These are phyloP conservation scores for Brachypteracias leptosomus DNA, from an alignment of 2,113 vertebrate genomes.

Conservation along the genomic window DNA sequence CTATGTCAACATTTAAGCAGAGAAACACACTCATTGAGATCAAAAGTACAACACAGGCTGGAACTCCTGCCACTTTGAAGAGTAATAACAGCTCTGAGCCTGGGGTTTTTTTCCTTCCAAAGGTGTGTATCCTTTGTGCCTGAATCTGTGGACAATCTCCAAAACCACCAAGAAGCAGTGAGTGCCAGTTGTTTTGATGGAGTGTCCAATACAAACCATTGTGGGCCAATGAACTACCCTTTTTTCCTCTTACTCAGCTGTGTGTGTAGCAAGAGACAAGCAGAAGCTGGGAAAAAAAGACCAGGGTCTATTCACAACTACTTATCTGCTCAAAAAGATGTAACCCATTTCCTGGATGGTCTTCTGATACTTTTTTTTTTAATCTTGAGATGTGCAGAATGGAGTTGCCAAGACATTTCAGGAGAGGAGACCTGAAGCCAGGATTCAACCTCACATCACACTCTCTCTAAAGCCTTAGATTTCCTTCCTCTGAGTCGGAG, in stretches of 20 bases:
- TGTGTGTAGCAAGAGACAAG: background rate
- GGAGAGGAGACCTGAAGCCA: background rate
- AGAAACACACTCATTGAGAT: background rate
- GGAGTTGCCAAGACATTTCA: background rate
- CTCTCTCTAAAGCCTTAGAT: background rate
- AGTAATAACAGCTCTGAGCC: background rate
- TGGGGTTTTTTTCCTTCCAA: background rate
- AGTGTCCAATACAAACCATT: background rate
- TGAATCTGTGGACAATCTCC: background rate
- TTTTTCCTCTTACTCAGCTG: background rate
- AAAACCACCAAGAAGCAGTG: rapidly evolving
- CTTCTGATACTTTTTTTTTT: background rate
- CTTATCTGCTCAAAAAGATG: background rate
- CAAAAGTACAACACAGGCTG: background rate
- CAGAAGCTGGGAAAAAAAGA: background rate
- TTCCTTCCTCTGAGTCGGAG: background rate
- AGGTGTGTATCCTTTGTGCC: background rate
- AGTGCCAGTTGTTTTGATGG: background rate
- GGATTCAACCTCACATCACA: background rate
- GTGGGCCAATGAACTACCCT: background rate
- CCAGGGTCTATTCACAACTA: background rate
- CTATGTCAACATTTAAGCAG: background rate
- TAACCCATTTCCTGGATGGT: background rate
- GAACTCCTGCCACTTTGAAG: background rate
- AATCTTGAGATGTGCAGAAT: background rate